Base-by-base conservation (phyloP, 2,113 vertebrate genomes). In the Indicator indicator region DNA sequence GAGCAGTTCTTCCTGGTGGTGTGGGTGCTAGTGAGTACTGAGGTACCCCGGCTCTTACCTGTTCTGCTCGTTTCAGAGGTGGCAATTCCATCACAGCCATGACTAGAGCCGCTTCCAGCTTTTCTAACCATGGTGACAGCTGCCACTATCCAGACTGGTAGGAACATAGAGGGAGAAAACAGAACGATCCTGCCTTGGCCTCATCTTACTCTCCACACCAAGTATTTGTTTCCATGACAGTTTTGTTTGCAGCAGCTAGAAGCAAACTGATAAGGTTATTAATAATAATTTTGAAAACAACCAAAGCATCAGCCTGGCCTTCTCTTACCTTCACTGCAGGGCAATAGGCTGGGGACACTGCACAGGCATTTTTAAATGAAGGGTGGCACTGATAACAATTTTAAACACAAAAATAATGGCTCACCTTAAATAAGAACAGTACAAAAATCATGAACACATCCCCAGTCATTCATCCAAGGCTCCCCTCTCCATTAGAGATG, bases 401-500 rank as follows among this genome's bases (percentile, higher is more conserved):
- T 85, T 67, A 44, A 95, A 70, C 54, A 74, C 15, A 69, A 38
- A 88, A 92, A 89, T 26, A 79, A 74, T 38, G 21, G 28, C 40
- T 74, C 82, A 82, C 55, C 28, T 89, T 90, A 95, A 95, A 86
- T 90, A 92, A 94, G 14, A 77, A 95, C 63, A 95, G 48, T 85
- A 94, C 48, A 96, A 96, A 93, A 92, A 97, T 88, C 94, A 89
- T 91, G 88, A 92, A 93, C 79, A 92, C 89, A 95, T 96, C 81
- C 95, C 74, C 90, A 95, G 72, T 78, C 26, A 89, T 96, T 90
- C 92, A 96, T 78, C 96, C 73, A 94, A 76, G 16, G 78, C 76
- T 36, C 83, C 55, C 55, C 90, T 94, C 90, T 89, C 96, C 89
- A 81, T 83, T 67, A 67, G 54, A 96, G 50, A 70, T 4, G 1